Evolutionary conservation across 1,140 invertebrate genomes (phyloP).

Genomic region (Orius insidiosus): DNA sequence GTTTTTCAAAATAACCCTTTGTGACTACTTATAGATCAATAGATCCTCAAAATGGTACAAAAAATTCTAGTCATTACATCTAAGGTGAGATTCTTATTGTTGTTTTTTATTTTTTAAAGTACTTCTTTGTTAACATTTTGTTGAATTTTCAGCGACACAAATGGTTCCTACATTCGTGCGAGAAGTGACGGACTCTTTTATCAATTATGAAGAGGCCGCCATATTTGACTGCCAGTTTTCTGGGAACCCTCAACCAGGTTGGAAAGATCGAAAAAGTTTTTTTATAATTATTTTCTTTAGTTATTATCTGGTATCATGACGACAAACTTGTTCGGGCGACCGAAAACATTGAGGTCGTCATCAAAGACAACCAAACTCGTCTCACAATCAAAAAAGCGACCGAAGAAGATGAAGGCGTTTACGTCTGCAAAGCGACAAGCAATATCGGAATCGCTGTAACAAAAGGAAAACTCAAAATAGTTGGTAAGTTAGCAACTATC

Average conservation of each 20-base stretch:
- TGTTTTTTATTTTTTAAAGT: background rate
- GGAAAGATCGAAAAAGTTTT: constrained; percentile 10
- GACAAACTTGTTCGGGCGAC: constrained; percentile 58
- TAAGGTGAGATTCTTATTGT: constrained; percentile 10
- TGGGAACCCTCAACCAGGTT: constrained; percentile 72
- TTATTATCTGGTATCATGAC: constrained; percentile 80
- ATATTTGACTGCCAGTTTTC: constrained; percentile 60
- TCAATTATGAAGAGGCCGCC: constrained; percentile 52
- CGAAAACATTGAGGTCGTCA: constrained; percentile 48
- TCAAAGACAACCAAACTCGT: constrained; percentile 53
- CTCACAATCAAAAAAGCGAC: constrained; percentile 49
- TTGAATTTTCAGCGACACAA: constrained; percentile 44
- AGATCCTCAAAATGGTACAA: too few species aligned
- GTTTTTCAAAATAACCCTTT: too few species aligned
- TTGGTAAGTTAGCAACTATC: constrained; percentile 27
- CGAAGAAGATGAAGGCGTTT: constrained; percentile 59
- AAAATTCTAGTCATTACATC: constrained; percentile 17
- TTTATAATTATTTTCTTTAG: constrained; percentile 29
- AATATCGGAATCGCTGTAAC: constrained; percentile 63
- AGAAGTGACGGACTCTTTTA: constrained; percentile 56
- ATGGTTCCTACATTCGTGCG: constrained; percentile 61
- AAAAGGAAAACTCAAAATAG: constrained; percentile 57
- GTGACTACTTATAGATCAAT: too few species aligned
- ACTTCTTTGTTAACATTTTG: background rate
- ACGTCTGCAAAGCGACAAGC: constrained; percentile 70